These are phyloP conservation scores for Leguminivora glycinivorella DNA, from an alignment of 1,140 invertebrate species.

Conservation along the genomic window DNA sequence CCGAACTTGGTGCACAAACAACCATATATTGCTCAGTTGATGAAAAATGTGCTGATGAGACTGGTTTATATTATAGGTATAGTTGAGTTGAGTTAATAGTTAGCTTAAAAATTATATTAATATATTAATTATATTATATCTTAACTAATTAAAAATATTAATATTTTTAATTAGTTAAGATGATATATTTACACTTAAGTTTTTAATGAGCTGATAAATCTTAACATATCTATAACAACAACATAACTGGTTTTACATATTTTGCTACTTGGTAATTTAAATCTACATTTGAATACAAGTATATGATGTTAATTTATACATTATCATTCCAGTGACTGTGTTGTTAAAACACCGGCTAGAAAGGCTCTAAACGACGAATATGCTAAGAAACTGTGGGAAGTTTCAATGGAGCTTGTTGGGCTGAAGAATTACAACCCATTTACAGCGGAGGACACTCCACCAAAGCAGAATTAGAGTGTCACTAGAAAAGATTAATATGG, in stretches of 20 bases:
- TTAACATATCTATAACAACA: too few species aligned
- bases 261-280: too few species aligned
- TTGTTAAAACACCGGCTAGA: conserved; percentile 58
- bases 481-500: not conserved
- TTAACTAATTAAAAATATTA: too few species aligned
- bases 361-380: conserved; percentile 78
- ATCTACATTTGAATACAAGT: not conserved
- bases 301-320: not conserved
- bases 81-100: not conserved
- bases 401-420: conserved; percentile 82
- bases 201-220: too few species aligned
- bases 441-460: conserved; percentile 44
- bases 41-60: conserved; percentile 82
- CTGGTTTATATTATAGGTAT: conserved; percentile 83
- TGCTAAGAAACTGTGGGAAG: conserved; percentile 86
- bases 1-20: conserved; percentile 88
- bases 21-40: conserved; percentile 88
- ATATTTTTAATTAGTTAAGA: too few species aligned
- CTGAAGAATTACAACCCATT: conserved; percentile 70
- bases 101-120: too few species aligned
- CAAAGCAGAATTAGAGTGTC: not conserved
- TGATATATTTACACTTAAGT: too few species aligned
- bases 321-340: conserved; percentile 79
- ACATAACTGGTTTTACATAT: too few species aligned
- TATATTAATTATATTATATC: too few species aligned